These are phyloP conservation scores for Neodiprion pinetum DNA, from an alignment of 1,140 invertebrate genomes.

Conservation along the genomic window DNA sequence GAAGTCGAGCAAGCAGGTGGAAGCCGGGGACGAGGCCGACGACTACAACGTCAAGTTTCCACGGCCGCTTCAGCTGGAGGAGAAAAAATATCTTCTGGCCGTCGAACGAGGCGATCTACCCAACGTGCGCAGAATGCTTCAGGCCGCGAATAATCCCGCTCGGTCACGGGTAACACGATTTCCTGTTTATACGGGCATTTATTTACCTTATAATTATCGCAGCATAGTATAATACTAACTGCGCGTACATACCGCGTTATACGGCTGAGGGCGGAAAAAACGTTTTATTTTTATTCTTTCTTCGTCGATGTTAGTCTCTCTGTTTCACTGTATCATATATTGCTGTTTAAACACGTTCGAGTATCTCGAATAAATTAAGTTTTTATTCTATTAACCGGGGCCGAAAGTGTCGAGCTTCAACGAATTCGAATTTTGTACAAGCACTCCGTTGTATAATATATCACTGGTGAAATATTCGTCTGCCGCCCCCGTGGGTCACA, in stretches of 20 bases:
- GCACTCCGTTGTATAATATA: too few species aligned
- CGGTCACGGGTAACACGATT: neutral
- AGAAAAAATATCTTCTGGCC: constrained; percentile 85
- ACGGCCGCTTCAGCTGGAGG: constrained; percentile 75
- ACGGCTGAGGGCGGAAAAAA: too few species aligned
- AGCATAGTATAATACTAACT: neutral
- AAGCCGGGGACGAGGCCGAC: constrained; percentile 28
- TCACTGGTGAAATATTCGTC: too few species aligned
- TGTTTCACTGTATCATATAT: too few species aligned
- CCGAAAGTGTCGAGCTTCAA: too few species aligned
- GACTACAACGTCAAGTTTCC: constrained; percentile 63
- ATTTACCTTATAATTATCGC: constrained; percentile 12
- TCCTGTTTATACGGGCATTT: constrained; percentile 16
- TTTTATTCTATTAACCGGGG: too few species aligned
- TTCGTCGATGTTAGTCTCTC: neutral
- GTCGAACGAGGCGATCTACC: constrained; percentile 84
- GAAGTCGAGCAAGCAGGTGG: constrained; percentile 35
- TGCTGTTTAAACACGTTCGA: too few species aligned
- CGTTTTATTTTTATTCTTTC: neutral
- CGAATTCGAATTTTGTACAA: too few species aligned
- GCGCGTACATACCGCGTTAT: too few species aligned
- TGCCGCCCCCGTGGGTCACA: too few species aligned
- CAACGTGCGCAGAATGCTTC: constrained; percentile 73
- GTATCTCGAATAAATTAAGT: too few species aligned
- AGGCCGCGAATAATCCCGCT: constrained; percentile 39